These are phyloP conservation scores for Trichonephila clavipes DNA, from an alignment of 1,140 invertebrate genomes.

Conservation along the genomic window DNA sequence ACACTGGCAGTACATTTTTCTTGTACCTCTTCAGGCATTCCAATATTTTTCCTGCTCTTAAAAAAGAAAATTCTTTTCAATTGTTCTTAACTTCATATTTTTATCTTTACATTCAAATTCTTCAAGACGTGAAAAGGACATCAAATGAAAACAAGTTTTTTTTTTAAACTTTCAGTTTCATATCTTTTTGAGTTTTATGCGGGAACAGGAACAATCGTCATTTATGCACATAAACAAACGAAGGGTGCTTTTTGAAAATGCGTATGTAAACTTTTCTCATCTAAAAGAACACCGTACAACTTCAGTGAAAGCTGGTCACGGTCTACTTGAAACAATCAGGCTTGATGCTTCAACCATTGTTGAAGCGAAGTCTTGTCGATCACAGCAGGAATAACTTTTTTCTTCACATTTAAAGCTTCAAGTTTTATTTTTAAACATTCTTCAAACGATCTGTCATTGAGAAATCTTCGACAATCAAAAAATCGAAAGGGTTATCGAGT, in stretches of 20 bases:
- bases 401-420: background rate
- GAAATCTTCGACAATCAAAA: background rate
- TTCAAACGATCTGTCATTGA: background rate
- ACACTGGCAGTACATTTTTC: too few species aligned
- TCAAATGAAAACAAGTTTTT: background rate
- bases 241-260: background rate
- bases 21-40: too few species aligned
- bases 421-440: constrained; percentile 5
- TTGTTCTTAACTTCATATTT: background rate
- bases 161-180: background rate
- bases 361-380: background rate
- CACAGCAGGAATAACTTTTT: background rate
- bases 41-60: background rate
- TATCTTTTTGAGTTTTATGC: background rate
- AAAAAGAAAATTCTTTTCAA: background rate
- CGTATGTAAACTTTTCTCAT: background rate
- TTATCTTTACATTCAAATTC: background rate
- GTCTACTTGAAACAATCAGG: constrained; percentile 25
- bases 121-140: background rate
- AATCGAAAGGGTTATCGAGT: background rate
- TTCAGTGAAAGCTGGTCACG: constrained; percentile 9
- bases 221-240: background rate
- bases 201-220: background rate
- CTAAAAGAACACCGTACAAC: background rate
- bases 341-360: constrained; percentile 2